These are phyloP conservation scores for Pygoscelis adeliae DNA, from an alignment of 2,113 vertebrate genomes.

Conservation along the genomic window DNA sequence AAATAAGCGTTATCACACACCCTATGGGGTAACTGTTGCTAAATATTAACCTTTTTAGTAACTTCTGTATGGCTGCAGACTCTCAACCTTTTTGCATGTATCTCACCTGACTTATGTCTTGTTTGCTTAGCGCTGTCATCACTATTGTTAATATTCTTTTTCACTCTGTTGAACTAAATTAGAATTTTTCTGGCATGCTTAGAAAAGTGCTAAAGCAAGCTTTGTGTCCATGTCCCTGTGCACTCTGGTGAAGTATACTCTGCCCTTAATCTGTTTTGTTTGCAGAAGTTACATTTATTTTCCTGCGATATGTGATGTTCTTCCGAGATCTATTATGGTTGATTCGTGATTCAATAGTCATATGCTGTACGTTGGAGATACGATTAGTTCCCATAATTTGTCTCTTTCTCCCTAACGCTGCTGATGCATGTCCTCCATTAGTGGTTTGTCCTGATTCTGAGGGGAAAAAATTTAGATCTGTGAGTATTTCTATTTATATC, in stretches of 20 bases:
- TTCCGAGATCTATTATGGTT: neutral
- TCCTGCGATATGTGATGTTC: neutral
- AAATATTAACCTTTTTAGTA: neutral
- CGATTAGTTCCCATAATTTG: neutral
- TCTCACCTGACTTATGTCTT: neutral
- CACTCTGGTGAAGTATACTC: neutral
- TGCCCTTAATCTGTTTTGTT: neutral
- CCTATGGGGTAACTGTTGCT: neutral
- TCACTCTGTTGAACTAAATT: neutral
- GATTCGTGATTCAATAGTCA: neutral
- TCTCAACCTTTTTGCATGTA: neutral
- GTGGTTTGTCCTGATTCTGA: neutral
- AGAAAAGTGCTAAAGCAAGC: neutral
- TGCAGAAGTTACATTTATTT: slow-evolving; percentile 2
- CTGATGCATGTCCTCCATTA: neutral
- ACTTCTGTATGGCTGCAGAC: rapidly evolving
- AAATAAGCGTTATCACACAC: neutral
- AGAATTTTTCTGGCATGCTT: neutral
- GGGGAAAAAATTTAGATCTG: neutral
- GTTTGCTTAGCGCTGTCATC: neutral
- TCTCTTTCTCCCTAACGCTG: neutral
- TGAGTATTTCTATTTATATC: neutral
- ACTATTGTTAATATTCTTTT: neutral
- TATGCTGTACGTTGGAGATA: neutral
- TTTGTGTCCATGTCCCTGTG: neutral